Evolutionary conservation across 2,113 vertebrate species (phyloP), one percentile per base, ranked within the genome.

Genomic region (Pipra filicauda): DNA sequence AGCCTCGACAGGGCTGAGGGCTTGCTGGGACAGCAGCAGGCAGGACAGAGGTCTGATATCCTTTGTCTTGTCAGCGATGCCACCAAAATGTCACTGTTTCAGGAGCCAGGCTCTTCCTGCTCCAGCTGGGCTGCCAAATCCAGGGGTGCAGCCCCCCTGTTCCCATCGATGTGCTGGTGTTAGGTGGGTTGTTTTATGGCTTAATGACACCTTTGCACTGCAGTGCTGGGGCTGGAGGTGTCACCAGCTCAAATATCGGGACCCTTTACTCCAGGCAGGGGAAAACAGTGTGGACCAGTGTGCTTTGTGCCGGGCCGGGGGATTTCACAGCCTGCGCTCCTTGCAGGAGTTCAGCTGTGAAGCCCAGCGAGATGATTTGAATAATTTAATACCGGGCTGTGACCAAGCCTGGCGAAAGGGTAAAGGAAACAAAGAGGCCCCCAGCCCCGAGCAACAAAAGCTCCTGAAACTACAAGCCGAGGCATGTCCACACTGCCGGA

Each of bases 361-460:
- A 94, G 64, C 85, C 83, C 83, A 11, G 79, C 5, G 9, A 79
- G 74, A 84, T 87, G 58, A 92, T 96, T 92, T 92, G 95, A 97
- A 96, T 94, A 94, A 94, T 95, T 91, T 95, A 92, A 95, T 95
- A 96, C 46, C 64, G 23, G 96, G 86, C 95, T 96, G 88, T 94
- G 92, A 95, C 88, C 84, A 81, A 95, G 86, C 81, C 92, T 79
- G 93, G 96, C 43, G 58, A 95, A 85, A 91, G 96, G 91, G 90
- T 90, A 94, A 93, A 93, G 92, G 95, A 94, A 92, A 92, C 96
- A 95, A 91, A 96, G 96, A 96, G 93, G 94, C 91, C 96, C 96
- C 95, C 93, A 89, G 92, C 88, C 95, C 93, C 75, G 64, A 97
- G 85, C 92, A 93, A 97, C 94, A 96, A 94, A 88, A 91, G 93